Evolutionary conservation across 92 coral and sea anemone species (phyloP).

Genomic region (Isaurus tuberculatus): DNA sequence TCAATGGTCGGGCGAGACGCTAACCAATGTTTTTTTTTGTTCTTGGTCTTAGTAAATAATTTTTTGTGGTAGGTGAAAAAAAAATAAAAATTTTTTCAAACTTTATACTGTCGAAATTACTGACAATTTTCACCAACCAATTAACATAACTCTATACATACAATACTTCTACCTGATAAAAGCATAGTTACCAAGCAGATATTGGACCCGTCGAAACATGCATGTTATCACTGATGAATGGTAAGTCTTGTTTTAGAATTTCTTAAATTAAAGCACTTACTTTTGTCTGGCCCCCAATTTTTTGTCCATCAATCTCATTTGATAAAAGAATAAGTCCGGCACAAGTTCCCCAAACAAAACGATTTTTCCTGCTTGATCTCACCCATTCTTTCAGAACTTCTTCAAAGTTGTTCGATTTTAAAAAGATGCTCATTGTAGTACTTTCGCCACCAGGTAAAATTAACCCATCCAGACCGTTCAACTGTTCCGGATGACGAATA

Average conservation of each 20-base stretch:
- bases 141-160: not conserved
- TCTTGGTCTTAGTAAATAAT: too few relatives aligned
- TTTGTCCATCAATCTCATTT: constrained; percentile 77
- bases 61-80: too few relatives aligned
- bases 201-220: not conserved
- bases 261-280: constrained; percentile 43
- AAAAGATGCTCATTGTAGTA: constrained; percentile 78
- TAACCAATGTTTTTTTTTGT: too few relatives aligned
- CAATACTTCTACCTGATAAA: not conserved
- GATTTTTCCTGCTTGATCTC: constrained; percentile 61
- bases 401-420: constrained; percentile 75
- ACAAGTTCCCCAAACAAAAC: constrained; percentile 92
- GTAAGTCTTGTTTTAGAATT: not conserved
- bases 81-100: too few relatives aligned
- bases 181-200: constrained; percentile 12
- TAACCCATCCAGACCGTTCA: constrained; percentile 78
- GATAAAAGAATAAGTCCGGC: constrained; percentile 94
- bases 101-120: too few relatives aligned
- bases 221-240: not conserved
- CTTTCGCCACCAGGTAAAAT: constrained; percentile 98
- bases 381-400: constrained; percentile 75
- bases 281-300: constrained; percentile 80
- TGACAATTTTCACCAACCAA: too few relatives aligned
- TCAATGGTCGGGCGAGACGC: too few relatives aligned
- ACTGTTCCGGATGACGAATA: constrained; percentile 75